Conservation (phyloP, 2,888 invertebrate species). For the Apamea anceps region DNA sequence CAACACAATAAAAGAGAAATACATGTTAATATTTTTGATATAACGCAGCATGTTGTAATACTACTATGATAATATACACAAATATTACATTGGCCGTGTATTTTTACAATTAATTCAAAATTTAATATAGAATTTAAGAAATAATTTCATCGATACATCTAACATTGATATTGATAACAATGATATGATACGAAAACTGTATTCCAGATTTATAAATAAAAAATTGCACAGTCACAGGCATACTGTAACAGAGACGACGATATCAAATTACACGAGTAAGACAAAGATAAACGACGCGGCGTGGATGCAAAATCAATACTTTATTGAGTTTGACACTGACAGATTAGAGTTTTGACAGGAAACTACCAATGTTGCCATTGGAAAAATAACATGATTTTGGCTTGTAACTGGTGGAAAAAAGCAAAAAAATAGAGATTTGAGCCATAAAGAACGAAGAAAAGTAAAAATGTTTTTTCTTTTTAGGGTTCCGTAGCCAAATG, state of each 20-base stretch:
- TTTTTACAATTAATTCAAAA: background rate
- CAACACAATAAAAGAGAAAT: constrained; percentile 24
- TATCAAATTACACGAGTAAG: background rate
- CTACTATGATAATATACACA: background rate
- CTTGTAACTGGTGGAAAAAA: background rate
- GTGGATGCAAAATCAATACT: constrained; percentile 26
- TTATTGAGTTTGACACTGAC: constrained; percentile 29
- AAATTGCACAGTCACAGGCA: background rate
- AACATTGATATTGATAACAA: background rate
- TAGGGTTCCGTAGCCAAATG: too few species aligned
- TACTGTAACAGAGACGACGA: background rate
- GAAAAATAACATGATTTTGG: background rate
- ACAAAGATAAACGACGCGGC: background rate
- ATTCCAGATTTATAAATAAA: constrained; percentile 3
- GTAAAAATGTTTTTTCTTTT: background rate
- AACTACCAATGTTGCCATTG: background rate
- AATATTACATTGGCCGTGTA: background rate
- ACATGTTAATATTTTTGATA: background rate
- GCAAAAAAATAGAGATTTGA: background rate
- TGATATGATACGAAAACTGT: background rate
- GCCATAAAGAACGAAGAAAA: background rate
- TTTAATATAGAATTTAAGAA: constrained; percentile 13
- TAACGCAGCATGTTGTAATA: background rate
- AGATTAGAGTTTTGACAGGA: background rate
- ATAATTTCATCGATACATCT: constrained; percentile 1